Evolutionary conservation across 2,113 vertebrate genomes (phyloP).

Genomic region (Grantiella picta): DNA sequence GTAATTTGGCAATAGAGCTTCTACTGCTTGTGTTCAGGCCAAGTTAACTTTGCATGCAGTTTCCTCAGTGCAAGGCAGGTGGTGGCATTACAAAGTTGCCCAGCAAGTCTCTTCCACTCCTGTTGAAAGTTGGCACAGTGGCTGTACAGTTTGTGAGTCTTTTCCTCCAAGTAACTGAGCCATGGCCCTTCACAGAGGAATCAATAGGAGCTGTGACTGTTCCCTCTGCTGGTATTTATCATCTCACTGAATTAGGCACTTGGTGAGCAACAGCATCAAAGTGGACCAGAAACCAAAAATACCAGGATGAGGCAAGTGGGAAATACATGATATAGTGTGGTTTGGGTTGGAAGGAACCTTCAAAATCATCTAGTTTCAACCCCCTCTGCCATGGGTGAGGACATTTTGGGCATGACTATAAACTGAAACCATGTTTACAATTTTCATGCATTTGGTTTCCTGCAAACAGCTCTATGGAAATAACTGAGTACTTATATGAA

Average conservation of each 20-base stretch:
- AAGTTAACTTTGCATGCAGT: background rate
- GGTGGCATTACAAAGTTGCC: background rate
- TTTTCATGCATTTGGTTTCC: background rate
- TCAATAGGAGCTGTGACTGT: background rate
- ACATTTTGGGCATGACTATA: too few relatives aligned
- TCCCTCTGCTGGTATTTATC: background rate
- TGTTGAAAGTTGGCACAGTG: background rate
- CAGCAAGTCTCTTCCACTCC: background rate
- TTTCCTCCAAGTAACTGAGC: background rate
- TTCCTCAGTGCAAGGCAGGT: background rate
- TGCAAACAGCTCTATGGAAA: background rate
- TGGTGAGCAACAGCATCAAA: background rate
- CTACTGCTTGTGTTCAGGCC: background rate
- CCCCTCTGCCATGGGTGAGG: background rate
- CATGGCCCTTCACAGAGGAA: background rate
- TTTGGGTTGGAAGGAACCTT: background rate
- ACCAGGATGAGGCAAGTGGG: background rate
- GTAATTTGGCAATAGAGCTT: background rate
- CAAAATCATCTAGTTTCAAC: background rate
- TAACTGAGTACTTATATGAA: background rate
- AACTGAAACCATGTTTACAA: fast-evolving
- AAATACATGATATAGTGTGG: background rate
- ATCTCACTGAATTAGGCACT: background rate
- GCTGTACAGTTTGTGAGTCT: background rate
- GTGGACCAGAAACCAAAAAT: background rate